Percentiles rank a stretch among this genome's conserved stretches.
Evolutionary conservation across 2,888 invertebrate species (phyloP).

Genomic region (Caenorhabditis sp.): DNA sequence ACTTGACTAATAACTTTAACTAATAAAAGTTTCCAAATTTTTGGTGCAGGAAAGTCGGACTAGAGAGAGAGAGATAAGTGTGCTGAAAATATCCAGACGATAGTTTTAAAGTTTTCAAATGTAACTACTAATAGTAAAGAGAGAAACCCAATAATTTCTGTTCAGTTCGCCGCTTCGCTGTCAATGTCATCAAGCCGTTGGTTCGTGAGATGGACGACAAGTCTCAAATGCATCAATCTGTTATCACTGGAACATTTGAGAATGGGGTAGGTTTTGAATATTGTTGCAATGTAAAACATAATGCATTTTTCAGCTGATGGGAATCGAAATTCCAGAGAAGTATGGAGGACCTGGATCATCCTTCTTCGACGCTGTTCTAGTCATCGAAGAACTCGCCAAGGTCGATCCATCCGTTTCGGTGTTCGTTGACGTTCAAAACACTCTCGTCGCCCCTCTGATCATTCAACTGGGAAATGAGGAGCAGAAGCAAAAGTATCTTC

Average conservation of each 20-base stretch:
- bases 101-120: too few relatives aligned
- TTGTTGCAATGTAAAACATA: not conserved
- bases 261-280: conserved; percentile 87
- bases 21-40: too few relatives aligned
- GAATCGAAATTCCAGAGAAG: conserved; percentile 92
- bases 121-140: too few relatives aligned
- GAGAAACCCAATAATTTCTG: conserved; percentile 69
- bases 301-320: conserved; percentile 87
- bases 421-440: conserved; percentile 95
- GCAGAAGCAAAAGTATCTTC: conserved; percentile 94
- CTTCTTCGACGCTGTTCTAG: conserved; percentile 93
- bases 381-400: conserved; percentile 94
- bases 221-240: conserved; percentile 88
- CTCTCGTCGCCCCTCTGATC: conserved; percentile 92
- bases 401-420: conserved; percentile 92
- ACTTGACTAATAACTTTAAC: too few relatives aligned
- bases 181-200: conserved; percentile 91
- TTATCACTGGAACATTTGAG: conserved; percentile 89
- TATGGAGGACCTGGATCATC: conserved; percentile 90
- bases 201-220: conserved; percentile 95
- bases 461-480: conserved; percentile 91
- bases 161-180: conserved; percentile 92
- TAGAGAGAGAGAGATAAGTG: too few relatives aligned
- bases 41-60: too few relatives aligned
- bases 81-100: too few relatives aligned